Conservation (phyloP, 2,797 vertebrate species). For the Neostethus bicornis region DNA sequence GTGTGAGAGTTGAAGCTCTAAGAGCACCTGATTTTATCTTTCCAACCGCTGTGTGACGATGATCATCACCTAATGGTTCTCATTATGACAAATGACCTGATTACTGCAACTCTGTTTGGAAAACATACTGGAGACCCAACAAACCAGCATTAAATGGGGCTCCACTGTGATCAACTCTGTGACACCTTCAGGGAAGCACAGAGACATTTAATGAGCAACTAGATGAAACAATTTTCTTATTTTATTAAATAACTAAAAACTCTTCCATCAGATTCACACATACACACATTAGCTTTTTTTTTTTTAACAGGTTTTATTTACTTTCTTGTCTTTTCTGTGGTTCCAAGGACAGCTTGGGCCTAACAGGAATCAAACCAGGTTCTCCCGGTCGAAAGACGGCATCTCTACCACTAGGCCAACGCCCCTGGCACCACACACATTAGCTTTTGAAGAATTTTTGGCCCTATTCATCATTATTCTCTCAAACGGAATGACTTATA, state of each 20-base stretch:
- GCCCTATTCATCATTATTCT: too few species aligned
- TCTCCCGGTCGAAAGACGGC: too few species aligned
- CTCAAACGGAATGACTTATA: too few species aligned
- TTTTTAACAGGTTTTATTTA: not conserved
- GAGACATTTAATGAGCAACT: slow-evolving; percentile 18
- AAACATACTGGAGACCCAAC: slow-evolving; percentile 70
- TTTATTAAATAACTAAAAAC: slow-evolving; percentile 12
- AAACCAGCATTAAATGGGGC: slow-evolving; percentile 67
- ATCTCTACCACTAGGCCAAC: too few species aligned
- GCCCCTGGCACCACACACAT: too few species aligned
- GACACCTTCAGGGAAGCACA: slow-evolving; percentile 51
- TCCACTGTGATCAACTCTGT: slow-evolving; percentile 58
- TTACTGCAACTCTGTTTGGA: slow-evolving; percentile 75
- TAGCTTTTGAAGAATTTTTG: too few species aligned
- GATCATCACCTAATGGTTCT: slow-evolving; percentile 77
- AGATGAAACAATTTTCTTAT: slow-evolving; percentile 14
- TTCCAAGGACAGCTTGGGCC: too few species aligned
- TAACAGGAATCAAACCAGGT: too few species aligned
- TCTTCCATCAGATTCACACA: slow-evolving; percentile 1
- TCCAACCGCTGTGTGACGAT: slow-evolving; percentile 73
- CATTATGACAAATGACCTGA: slow-evolving; percentile 85
- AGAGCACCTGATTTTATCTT: slow-evolving; percentile 73
- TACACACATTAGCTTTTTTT: too few species aligned
- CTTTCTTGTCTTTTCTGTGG: too few species aligned
- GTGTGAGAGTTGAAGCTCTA: slow-evolving; percentile 60